Evolutionary conservation across 92 coral and sea anemone genomes (phyloP), one percentile per base, ranked within the genome.

Genomic region (Epizoanthus illoricatus): DNA sequence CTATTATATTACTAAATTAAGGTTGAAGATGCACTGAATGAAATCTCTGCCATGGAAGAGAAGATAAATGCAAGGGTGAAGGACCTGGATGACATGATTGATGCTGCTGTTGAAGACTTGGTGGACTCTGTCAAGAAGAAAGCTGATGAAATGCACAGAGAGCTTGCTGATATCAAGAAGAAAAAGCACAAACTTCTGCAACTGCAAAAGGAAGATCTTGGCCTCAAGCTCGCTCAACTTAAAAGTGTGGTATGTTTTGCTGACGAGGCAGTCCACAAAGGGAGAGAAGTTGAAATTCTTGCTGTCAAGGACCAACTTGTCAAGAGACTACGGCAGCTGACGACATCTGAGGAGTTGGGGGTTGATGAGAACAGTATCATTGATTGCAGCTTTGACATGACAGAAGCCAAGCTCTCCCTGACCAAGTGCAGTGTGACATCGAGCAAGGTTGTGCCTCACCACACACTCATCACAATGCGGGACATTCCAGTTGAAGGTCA

Each of bases 181-280:
- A 68, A 58, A 41, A 81, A 79, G 69, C 66, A 73, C 19, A 86
- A 86, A 55, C 59, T 71, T 39, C 80, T 86, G 18, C 82, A 86
- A 8, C 17, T 71, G 18, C 89, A 86, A 58, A 81, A 81, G 80
- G 75, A 73, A 76, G 71, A 65, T 43, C 49, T 86, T 6, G 84
- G 86, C 33, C 57, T 86, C 19, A 71, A 86, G 52, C 73, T 28
- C 15, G 74, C 84, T 19, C 84, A 86, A 72, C 60, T 86, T 20
- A 62, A 81, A 81, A 79, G 89, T 63, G 89, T 76, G 17, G 62
- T 74, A 13, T 21, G 23, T 59, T 86, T 86, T 86, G 86, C 89
- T 18, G 65, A 86, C 6, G 86, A 86, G 64, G 83, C 84, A 61
- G 39, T 86, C 39, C 28, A n/a, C 21, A 73, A 62, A 24, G 81